Evolutionary conservation across 2,888 invertebrate species (phyloP).

Genomic region (Sinohyriopsis cumingii): DNA sequence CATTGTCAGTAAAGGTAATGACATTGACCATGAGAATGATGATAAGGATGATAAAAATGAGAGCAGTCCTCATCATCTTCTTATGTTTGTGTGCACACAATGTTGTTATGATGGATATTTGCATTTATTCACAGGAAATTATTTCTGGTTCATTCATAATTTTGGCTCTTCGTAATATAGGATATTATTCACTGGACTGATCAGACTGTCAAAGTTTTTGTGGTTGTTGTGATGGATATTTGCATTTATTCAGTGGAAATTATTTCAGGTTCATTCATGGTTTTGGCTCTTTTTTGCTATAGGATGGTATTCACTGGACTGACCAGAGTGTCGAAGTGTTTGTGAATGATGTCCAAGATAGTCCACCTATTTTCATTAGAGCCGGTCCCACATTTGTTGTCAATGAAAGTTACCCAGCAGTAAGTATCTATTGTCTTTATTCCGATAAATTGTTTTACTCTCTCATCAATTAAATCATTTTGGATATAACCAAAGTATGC

Average conservation of each 20-base stretch:
- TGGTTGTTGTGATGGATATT: slow-evolving; percentile 61
- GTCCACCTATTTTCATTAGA: slow-evolving; percentile 86
- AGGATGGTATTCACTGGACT: slow-evolving; percentile 44
- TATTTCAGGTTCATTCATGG: neutral
- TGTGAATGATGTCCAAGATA: slow-evolving; percentile 91
- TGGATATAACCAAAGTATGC: no score
- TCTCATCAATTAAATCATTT: no score
- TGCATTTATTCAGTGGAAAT: neutral
- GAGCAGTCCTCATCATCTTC: no score
- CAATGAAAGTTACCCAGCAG: slow-evolving; percentile 23
- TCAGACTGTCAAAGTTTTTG: slow-evolving; percentile 60
- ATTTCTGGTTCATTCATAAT: neutral
- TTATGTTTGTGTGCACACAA: no score
- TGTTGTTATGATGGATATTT: no score
- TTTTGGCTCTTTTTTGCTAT: neutral
- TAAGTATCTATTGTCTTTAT: slow-evolving; percentile 20
- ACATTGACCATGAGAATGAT: no score
- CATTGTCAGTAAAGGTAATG: no score
- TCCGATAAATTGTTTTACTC: no score
- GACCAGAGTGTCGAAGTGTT: slow-evolving; percentile 39
- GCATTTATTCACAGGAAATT: neutral
- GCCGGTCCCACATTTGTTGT: slow-evolving; percentile 12
- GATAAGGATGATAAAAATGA: no score
- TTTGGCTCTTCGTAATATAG: slow-evolving; percentile 27
- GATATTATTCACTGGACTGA: slow-evolving; percentile 35